phyloP scores from a whole-genome alignment of 2,797 vertebrate genomes.

The Agapornis canus region DNA sequence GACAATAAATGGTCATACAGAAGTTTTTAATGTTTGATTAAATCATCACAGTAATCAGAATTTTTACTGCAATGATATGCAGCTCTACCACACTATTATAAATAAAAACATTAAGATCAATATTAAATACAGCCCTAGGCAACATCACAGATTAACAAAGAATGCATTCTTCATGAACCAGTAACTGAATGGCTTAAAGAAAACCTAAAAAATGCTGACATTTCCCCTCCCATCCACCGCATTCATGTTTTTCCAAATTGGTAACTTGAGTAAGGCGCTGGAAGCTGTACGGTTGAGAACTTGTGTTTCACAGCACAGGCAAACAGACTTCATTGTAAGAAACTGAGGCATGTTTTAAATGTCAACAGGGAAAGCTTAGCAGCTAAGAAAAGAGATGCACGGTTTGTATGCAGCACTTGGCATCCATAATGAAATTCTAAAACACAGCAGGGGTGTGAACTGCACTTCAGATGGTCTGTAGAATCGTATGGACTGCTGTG shows the following conservation, averaged over 20 bases:
- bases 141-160: conserved; percentile 85
- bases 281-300: not conserved
- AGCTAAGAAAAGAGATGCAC: not conserved
- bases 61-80: conserved; percentile 86
- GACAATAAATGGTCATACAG: conserved; percentile 70
- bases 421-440: conserved; percentile 1
- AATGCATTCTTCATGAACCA: conserved; percentile 81
- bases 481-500: not conserved
- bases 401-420: not conserved
- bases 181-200: conserved; percentile 70
- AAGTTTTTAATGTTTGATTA: conserved; percentile 83
- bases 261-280: conserved; percentile 69
- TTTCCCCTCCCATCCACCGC: conserved; percentile 58
- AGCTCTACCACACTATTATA: conserved; percentile 89
- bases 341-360: not conserved
- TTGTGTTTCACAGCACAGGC: conserved; percentile 59
- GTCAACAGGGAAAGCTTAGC: conserved; percentile 37
- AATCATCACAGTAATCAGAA: conserved; percentile 87
- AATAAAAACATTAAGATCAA: conserved; percentile 86
- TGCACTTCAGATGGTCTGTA: not conserved
- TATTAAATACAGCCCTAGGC: conserved; percentile 87
- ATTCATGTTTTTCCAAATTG: conserved; percentile 33
- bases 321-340: conserved; percentile 20
- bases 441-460: conserved; percentile 12
- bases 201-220: conserved; percentile 71